These are phyloP conservation scores for Rhabdophis nuchalis DNA, from an alignment of 2,797 vertebrate genomes.

Conservation along the genomic window DNA sequence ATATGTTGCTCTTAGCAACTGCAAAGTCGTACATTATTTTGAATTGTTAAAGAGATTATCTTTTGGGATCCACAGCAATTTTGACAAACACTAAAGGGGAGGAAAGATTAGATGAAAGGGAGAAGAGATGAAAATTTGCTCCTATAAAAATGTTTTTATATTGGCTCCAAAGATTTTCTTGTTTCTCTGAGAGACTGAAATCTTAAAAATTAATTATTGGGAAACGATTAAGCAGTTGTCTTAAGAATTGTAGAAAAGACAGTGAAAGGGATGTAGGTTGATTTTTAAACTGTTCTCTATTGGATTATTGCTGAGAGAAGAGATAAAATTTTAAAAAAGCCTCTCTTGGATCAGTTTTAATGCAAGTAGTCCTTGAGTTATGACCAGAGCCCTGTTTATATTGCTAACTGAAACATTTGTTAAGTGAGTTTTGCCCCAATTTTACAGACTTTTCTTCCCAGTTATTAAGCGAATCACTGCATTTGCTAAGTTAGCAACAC, in stretches of 20 bases:
- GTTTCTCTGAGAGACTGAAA: not conserved
- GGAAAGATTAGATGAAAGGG: not conserved
- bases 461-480: not conserved
- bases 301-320: not conserved
- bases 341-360: not conserved
- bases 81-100: not conserved
- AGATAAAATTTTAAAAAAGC: not conserved
- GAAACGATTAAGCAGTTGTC: not conserved
- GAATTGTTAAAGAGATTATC: conserved; percentile 31
- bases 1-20: conserved; percentile 64
- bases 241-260: not conserved
- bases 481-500: too few species aligned
- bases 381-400: not conserved
- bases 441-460: not conserved
- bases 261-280: not conserved
- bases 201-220: not conserved
- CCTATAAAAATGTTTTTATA: conserved; percentile 15
- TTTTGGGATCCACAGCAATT: conserved; percentile 23
- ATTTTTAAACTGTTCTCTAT: not conserved
- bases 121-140: conserved; percentile 19
- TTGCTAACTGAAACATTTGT: not conserved
- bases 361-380: not conserved
- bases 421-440: not conserved
- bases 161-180: not conserved
- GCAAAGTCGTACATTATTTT: conserved; percentile 40